A percentile compares a stretch with the other conserved stretches of the same genome.
phyloP scores from a whole-genome alignment of 2,113 vertebrate species.

The Sakesphorus luctuosus region DNA sequence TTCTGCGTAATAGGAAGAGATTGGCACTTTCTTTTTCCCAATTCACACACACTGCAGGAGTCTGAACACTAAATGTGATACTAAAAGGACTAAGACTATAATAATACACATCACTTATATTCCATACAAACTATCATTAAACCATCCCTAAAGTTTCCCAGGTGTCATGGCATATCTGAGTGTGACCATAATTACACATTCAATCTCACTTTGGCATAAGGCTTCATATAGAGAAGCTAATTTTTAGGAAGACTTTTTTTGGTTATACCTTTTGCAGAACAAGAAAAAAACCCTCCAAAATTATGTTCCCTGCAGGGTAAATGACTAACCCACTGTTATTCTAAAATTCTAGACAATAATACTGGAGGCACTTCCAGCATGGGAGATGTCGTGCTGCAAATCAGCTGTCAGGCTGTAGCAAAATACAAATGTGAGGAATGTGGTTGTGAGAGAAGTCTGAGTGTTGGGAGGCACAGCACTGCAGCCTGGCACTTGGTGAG shows the following conservation, averaged over 20 bases:
- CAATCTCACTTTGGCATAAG: background rate
- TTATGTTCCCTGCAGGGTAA: background rate
- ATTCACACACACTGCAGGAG: background rate
- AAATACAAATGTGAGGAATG: background rate
- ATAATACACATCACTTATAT: background rate
- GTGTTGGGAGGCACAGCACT: background rate
- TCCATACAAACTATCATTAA: background rate
- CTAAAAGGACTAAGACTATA: background rate
- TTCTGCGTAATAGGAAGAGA: background rate
- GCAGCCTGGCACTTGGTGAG: background rate
- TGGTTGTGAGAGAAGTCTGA: background rate
- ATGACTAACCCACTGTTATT: background rate
- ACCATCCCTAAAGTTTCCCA: background rate
- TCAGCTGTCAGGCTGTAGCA: background rate
- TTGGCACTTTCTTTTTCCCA: background rate
- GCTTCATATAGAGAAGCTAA: background rate
- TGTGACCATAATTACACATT: background rate
- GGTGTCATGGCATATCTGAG: background rate
- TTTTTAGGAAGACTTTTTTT: background rate
- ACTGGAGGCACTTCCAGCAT: background rate
- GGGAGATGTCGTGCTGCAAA: background rate
- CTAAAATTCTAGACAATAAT: background rate
- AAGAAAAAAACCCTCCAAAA: background rate
- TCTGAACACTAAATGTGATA: background rate
- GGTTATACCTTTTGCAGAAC: background rate